Conservation (phyloP, 1,140 invertebrate species). For the Asobara japonica region DNA sequence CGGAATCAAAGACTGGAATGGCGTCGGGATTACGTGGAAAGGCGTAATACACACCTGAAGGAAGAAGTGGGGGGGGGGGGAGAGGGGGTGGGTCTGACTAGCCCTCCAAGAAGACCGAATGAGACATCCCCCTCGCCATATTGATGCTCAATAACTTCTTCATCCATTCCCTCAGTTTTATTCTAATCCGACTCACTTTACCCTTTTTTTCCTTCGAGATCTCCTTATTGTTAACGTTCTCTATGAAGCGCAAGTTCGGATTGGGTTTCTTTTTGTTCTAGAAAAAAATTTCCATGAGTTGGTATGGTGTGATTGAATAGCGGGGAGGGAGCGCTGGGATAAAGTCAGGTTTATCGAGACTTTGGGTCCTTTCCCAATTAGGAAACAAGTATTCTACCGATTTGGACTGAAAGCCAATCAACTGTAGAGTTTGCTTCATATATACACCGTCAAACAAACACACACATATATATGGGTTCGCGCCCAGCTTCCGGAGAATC, state of each 20-base stretch:
- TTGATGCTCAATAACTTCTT: constrained; percentile 27
- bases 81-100: neutral
- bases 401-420: no score
- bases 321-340: no score
- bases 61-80: neutral
- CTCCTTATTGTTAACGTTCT: neutral
- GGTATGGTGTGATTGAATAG: neutral
- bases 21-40: constrained; percentile 35
- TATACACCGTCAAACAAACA: no score
- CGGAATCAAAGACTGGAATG: constrained; percentile 31
- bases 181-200: constrained; percentile 14
- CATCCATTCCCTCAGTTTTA: constrained; percentile 12
- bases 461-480: no score
- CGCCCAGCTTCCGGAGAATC: no score
- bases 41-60: constrained; percentile 34
- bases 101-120: no score
- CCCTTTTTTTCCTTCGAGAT: neutral
- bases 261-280: neutral
- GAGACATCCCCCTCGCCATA: constrained; percentile 26
- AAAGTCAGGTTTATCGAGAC: no score
- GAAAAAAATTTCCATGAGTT: neutral
- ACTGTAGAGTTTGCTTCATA: no score
- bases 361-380: no score
- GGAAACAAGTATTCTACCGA: no score
- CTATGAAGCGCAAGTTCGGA: neutral